Evolutionary conservation across 2,888 invertebrate genomes (phyloP), one percentile per base, ranked within the genome.

Genomic region (Xestia rhomboidea): DNA sequence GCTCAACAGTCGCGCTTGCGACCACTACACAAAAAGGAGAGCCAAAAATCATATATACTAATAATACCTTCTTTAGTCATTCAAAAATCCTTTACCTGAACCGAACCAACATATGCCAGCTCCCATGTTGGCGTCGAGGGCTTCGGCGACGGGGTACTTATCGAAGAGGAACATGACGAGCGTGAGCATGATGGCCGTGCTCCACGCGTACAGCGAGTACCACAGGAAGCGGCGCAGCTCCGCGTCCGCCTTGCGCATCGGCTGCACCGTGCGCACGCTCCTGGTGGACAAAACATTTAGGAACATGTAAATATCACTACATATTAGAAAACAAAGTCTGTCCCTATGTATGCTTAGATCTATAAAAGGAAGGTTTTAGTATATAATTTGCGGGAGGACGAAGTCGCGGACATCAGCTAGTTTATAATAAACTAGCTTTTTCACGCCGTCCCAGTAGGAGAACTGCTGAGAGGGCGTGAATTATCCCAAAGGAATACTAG

Each of bases 141-240:
- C 63, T 0, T 73, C 44, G 0, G 94, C 83, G 1, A 96, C 89
- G 0, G 96, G 93, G 46, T 96, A 97, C 64, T 93, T 92, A 86
- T 98, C 98, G 74, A 97, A 92, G 4, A 97, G 89, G 72, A 97
- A 96, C 76, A 97, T 97, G 13, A 97, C 90, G 18, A 95, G 85
- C 0, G 98, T 97, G 60, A 98, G 91, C 0, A 97, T 54, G 6
- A 97, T 90, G 0, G 98, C 97, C 18, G 97, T 88, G 7, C 97
- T 97, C 98, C 98, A 98, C 2, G 98, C 98, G 91, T 98, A 98
- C 2, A 97, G 66, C 0, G 97, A 98, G 91, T 98, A 98, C 90
- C 96, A 95, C 5, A 97, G 75, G 90, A 98, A 98, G 79, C 97
- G 97, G 68, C 97, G 97, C 51, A 95, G 90, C 81, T 97, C 97